These are phyloP conservation scores for Pristionchus entomophagus DNA, from an alignment of 2,888 invertebrate genomes.

Conservation along the genomic window DNA sequence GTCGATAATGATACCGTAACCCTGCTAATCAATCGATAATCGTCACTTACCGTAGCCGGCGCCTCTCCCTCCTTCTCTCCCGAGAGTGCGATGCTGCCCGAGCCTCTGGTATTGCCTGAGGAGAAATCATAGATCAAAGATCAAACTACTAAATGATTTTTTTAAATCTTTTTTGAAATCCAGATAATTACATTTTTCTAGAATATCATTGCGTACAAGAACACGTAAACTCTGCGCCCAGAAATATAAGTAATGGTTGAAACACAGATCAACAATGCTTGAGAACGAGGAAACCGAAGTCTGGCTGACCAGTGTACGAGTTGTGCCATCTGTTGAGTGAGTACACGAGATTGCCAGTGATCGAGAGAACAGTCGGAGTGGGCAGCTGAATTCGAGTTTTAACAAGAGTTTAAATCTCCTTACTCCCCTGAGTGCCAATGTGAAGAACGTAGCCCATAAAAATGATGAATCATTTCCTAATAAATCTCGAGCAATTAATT, in stretches of 20 bases:
- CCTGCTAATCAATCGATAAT: neutral
- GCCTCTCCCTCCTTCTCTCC: conserved; percentile 52
- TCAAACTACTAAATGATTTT: neutral
- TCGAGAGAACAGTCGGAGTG: conserved; percentile 74
- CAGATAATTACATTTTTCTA: neutral
- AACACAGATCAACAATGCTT: neutral
- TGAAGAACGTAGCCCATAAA: neutral
- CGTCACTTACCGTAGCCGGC: conserved; percentile 25
- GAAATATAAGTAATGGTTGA: neutral
- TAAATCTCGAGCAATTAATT: neutral
- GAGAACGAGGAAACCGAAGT: neutral
- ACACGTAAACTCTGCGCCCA: neutral
- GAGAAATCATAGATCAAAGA: neutral
- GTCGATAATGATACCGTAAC: neutral
- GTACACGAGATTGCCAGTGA: conserved; percentile 75
- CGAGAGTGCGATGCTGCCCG: conserved; percentile 33
- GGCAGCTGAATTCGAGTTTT: conserved; percentile 60
- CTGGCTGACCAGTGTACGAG: conserved; percentile 67
- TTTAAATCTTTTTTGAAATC: neutral
- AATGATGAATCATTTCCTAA: neutral
- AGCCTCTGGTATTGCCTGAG: conserved; percentile 52
- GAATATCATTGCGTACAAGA: too few species aligned
- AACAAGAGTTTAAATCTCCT: neutral
- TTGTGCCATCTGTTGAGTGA: conserved; percentile 75
- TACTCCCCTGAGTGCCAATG: neutral